Evolutionary conservation across 2,113 vertebrate species (phyloP).

Genomic region (Upupa epops): DNA sequence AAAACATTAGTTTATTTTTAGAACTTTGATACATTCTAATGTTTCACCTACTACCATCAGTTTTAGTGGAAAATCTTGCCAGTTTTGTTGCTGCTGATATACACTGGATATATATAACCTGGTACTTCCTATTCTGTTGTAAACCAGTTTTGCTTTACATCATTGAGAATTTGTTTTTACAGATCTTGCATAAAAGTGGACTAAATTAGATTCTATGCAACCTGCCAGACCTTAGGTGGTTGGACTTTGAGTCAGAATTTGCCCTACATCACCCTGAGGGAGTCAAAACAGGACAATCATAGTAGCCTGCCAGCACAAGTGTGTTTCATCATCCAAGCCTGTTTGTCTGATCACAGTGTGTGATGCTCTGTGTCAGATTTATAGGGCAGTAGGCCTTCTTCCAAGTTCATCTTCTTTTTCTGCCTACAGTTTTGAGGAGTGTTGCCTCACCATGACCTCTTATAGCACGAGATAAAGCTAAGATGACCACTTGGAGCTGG

Average conservation of each 20-base stretch:
- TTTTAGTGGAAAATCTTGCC: not conserved
- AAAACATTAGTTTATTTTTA: not conserved
- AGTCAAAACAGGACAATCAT: accelerated
- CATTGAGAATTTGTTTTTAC: not conserved
- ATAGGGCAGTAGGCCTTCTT: not conserved
- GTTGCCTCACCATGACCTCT: no score
- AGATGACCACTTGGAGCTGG: accelerated
- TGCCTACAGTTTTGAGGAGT: accelerated
- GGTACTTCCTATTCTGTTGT: not conserved
- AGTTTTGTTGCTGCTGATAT: not conserved
- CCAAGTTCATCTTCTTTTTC: not conserved
- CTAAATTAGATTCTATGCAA: not conserved
- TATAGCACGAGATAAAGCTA: accelerated
- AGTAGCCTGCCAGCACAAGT: not conserved
- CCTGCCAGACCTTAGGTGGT: not conserved
- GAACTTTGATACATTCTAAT: not conserved
- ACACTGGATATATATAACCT: not conserved
- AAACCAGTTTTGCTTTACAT: not conserved
- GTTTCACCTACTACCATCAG: not conserved
- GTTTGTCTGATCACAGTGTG: not conserved
- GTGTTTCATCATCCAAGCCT: not conserved
- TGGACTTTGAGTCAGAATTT: not conserved
- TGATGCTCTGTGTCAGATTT: accelerated
- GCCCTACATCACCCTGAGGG: not conserved
- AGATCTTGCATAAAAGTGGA: not conserved